phyloP scores from a whole-genome alignment of 2,113 vertebrate genomes.

The Todiramphus chloris region DNA sequence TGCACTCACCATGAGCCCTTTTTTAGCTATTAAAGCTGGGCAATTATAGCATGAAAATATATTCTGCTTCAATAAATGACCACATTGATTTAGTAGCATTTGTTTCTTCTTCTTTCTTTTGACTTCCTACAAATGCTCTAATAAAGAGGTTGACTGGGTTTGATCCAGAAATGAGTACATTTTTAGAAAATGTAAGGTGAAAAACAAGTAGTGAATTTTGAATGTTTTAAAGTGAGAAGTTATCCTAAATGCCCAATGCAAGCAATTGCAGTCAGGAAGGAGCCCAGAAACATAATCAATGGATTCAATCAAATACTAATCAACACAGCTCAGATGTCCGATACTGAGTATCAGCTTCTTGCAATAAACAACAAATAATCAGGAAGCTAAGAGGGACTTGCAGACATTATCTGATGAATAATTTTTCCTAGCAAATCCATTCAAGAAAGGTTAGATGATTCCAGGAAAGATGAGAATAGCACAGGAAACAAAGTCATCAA shows the following conservation, averaged over 20 bases:
- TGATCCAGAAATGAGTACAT: neutral
- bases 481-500: neutral
- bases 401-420: neutral
- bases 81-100: neutral
- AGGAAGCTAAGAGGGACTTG: neutral
- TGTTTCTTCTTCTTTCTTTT: neutral
- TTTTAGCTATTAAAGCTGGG: neutral
- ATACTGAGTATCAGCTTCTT: neutral
- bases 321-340: constrained; percentile 3
- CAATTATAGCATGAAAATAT: neutral
- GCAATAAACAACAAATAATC: neutral
- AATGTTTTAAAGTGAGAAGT: neutral
- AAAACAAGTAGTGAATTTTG: neutral
- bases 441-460: constrained; percentile 26
- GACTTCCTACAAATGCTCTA: neutral
- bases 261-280: neutral
- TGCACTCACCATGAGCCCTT: neutral
- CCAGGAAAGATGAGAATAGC: constrained; percentile 25
- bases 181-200: neutral
- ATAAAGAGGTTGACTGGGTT: neutral
- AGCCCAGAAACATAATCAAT: neutral
- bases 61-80: neutral
- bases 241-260: neutral
- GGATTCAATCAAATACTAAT: constrained; percentile 38
- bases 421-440: constrained; percentile 10